Evolutionary conservation across 2,113 vertebrate species (phyloP), one percentile per base, ranked within the genome.

Genomic region (Melanotaenia duboulayi): DNA sequence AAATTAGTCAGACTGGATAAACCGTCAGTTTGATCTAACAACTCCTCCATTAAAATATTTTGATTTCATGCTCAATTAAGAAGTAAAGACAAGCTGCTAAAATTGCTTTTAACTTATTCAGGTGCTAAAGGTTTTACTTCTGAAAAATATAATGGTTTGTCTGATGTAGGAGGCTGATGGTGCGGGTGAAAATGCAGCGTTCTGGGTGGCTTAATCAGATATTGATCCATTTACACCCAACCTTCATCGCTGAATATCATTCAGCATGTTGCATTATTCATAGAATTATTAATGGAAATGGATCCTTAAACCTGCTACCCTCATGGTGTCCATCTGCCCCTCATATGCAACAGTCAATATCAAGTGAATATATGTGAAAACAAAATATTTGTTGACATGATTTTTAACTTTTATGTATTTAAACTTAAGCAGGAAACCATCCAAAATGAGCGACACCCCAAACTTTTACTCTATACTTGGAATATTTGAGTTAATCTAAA

Each of bases 161-260:
- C 59, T 66, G 11, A 48, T 54, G 50, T 44, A 49, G 44, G 25
- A 49, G 48, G 28, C 13, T 28, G 52, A 2, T 60, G 12, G 23
- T 67, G 70, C 16, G 40, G 64, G 25, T 74, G 63, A 64, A 60
- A 70, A 55, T 40, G 35, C 39, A 61, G 56, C 73, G 72, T 70
- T 23, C 61, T 74, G 32, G 5, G 46, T 8, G 1, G 56, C 67
- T 90, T 89, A 82, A 89, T 90, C 84, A 66, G 68, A 74, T 89
- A 91, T 92, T 56, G 89, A 93, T 86, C 81, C 65, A 62, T 90
- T 77, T 85, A 77, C 66, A 48, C 42, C 44, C 50, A 61, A 61
- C 55, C 55, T 40, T 80, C 69, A 54, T 85, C 78, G 75, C 69
- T 82, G 52, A 81, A 28, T 48, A 63, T 39, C 75, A 24, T 65